Base-by-base conservation (phyloP, 2,888 invertebrate genomes). In the Pegoplata infirma region DNA sequence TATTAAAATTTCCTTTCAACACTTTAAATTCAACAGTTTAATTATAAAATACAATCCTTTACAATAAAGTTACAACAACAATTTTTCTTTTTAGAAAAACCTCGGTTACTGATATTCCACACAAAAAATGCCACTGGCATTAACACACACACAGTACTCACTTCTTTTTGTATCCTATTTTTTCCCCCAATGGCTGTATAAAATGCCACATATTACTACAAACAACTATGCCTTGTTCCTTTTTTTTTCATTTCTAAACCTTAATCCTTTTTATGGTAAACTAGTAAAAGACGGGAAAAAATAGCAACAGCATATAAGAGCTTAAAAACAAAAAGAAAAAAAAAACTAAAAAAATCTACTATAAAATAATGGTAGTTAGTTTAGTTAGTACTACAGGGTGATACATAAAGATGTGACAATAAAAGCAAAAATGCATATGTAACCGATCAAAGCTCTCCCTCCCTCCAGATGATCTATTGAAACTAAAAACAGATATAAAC, bases 191-290 rank as follows among this genome's bases (percentile, higher is more conserved):
- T 75, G 28, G 75, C 49, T 25, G 23, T 51, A 17, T 63, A 5
- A 47, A 56, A 75, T 69, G 68, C 19, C 40, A 21, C 12, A 40
- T 49, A 23, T 47, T 8, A 44, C 32, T 23, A 36, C 44, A 17
- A 56, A 12, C 36, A n/a, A 40, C n/a, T 47, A 66, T 64, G 58
- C 47, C n/a, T n/a, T n/a, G 32, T 44, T 56, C 16, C 28, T 19
- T 19, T 40, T 21, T 72, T 49, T 32, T 36, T 32, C 32, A 46
- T 53, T 56, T 10, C 63, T 64, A 69, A 75, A 44, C 51, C 61
- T 67, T 79, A 79, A 79, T 79, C 75, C 75, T 79, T 79, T 75
- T 75, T 67, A 75, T 79, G 67, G 44, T 46, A 53, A 55, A 72
- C 63, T 10, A 68, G 47, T n/a, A 14, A 49, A 68, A 63, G 63